Percentiles rank a stretch among this genome's conserved stretches.
Conservation (phyloP, 2,113 vertebrate species). For the Dermatemys mawii region DNA sequence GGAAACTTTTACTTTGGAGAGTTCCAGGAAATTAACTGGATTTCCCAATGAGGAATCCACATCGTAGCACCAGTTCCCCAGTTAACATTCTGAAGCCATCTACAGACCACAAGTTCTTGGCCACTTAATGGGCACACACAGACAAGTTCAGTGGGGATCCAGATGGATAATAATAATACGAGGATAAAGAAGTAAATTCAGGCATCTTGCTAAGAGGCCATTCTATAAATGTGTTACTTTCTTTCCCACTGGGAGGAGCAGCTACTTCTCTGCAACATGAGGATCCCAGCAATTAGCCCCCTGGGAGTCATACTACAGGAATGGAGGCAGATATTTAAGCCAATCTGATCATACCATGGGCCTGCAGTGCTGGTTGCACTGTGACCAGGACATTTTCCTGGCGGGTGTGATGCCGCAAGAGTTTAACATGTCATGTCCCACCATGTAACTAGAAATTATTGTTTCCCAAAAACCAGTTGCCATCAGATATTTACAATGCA, state of each 20-base stretch:
- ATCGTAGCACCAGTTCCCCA: neutral
- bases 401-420: neutral
- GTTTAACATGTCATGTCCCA: neutral
- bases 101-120: neutral
- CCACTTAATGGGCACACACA: rapidly evolving
- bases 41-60: neutral
- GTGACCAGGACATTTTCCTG: neutral
- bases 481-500: neutral
- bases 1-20: rapidly evolving
- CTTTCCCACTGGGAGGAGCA: neutral
- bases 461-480: neutral
- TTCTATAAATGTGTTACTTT: neutral
- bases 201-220: neutral
- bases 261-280: neutral
- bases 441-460: neutral
- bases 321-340: neutral
- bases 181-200: neutral
- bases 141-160: neutral
- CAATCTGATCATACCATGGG: neutral
- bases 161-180: neutral
- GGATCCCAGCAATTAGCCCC: neutral
- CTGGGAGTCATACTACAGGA: neutral
- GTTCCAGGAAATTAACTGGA: neutral
- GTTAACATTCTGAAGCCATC: neutral
- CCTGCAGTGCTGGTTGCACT: neutral